These are phyloP conservation scores for Sitta carolinensis DNA, from an alignment of 2,797 vertebrate species.

Conservation along the genomic window DNA sequence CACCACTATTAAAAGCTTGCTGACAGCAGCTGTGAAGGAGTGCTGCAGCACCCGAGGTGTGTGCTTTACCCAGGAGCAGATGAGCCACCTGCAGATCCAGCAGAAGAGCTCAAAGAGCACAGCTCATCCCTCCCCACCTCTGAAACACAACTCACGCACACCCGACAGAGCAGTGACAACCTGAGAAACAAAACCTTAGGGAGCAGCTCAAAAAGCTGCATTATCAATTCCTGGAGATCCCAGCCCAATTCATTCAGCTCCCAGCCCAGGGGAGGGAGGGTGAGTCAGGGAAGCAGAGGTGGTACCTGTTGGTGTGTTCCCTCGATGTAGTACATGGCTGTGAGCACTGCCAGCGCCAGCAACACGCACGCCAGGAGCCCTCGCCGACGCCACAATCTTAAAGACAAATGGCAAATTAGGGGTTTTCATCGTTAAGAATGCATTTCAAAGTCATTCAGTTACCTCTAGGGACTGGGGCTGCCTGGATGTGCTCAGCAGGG, in stretches of 20 bases:
- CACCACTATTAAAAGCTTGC: background rate
- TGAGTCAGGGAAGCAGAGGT: background rate
- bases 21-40: background rate
- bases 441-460: background rate
- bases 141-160: background rate
- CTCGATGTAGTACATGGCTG: conserved; percentile 89
- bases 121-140: background rate
- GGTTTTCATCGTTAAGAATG: background rate
- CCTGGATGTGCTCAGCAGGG: background rate
- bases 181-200: fast-evolving
- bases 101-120: background rate
- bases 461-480: background rate
- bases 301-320: conserved; percentile 93
- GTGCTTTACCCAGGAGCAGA: background rate
- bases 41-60: background rate
- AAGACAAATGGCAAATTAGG: conserved; percentile 49
- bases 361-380: conserved; percentile 81
- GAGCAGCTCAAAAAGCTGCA: background rate
- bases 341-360: conserved; percentile 84
- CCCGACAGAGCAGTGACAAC: background rate
- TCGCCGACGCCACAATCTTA: conserved; percentile 90
- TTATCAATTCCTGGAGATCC: background rate
- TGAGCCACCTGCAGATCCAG: background rate
- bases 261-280: background rate
- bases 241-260: background rate